Percentiles rank a stretch among this genome's conserved stretches.
These are phyloP conservation scores for Suillia variegata DNA, from an alignment of 2,888 invertebrate genomes.

Conservation along the genomic window DNA sequence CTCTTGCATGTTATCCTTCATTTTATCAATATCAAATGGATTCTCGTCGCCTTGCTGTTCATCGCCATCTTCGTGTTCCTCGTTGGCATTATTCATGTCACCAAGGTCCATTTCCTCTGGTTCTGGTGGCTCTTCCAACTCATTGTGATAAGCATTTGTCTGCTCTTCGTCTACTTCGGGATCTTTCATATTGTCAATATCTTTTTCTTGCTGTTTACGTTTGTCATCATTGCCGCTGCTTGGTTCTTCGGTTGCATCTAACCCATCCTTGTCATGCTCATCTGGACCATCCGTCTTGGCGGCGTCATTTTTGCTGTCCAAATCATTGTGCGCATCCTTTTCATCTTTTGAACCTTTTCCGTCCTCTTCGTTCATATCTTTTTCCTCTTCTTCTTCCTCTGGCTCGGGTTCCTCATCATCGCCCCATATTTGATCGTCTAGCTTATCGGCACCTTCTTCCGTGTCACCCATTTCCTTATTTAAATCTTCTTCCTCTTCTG, in stretches of 20 bases:
- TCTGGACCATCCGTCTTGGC: constrained; percentile 63
- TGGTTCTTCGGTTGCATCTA: constrained; percentile 57
- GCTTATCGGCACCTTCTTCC: constrained; percentile 81
- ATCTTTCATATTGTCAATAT: constrained; percentile 85
- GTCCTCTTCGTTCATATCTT: constrained; percentile 68
- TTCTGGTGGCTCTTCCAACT: constrained; percentile 77
- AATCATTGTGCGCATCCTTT: constrained; percentile 64
- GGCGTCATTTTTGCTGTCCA: constrained; percentile 63
- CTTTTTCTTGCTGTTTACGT: constrained; percentile 65
- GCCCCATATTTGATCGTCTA: constrained; percentile 82
- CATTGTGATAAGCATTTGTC: constrained; percentile 79
- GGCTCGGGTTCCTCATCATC: constrained; percentile 85
- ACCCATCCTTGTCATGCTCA: constrained; percentile 63
- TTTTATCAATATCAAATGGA: constrained; percentile 84
- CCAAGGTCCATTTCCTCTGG: constrained; percentile 88
- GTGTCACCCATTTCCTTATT: constrained; percentile 98
- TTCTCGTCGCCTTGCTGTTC: constrained; percentile 71
- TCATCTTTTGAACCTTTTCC: constrained; percentile 78
- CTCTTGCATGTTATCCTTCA: constrained; percentile 67
- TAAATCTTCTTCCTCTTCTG: constrained; percentile 76
- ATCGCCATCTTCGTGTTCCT: constrained; percentile 67
- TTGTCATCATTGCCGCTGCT: constrained; percentile 45
- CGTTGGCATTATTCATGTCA: constrained; percentile 83
- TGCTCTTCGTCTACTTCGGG: constrained; percentile 80
- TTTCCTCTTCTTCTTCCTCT: constrained; percentile 65